Percentiles rank a stretch among this genome's conserved stretches.
These are phyloP conservation scores for Lasaia peninsularis DNA, from an alignment of 1,140 invertebrate genomes.

Conservation along the genomic window DNA sequence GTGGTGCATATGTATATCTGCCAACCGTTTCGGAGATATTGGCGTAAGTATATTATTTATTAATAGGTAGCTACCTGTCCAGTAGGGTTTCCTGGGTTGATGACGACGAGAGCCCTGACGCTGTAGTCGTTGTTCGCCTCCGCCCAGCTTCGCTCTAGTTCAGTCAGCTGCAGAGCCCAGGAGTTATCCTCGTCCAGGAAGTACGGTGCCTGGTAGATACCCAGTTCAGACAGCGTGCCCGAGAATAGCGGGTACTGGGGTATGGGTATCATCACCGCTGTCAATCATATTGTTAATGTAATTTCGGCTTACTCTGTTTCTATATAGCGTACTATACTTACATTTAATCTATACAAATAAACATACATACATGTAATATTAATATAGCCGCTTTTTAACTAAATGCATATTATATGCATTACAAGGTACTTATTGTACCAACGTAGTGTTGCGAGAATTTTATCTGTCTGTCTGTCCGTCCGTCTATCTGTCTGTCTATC, in stretches of 20 bases:
- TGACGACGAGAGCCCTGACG: constrained; percentile 93
- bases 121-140: constrained; percentile 83
- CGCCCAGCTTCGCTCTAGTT: constrained; percentile 87
- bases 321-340: too few relatives aligned
- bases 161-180: constrained; percentile 90
- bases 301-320: not conserved
- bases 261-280: constrained; percentile 97
- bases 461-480: too few relatives aligned
- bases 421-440: too few relatives aligned
- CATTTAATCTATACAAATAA: too few relatives aligned
- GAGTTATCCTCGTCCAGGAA: constrained; percentile 93
- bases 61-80: constrained; percentile 82
- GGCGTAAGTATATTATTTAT: too few relatives aligned
- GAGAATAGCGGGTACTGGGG: constrained; percentile 99
- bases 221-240: constrained; percentile 93
- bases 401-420: too few relatives aligned
- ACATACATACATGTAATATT: too few relatives aligned
- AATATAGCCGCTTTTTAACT: too few relatives aligned
- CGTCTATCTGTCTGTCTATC: too few relatives aligned
- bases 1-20: too few relatives aligned
- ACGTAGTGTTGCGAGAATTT: too few relatives aligned
- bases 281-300: constrained; percentile 16
- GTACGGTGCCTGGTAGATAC: constrained; percentile 90
- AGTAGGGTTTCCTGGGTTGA: constrained; percentile 99
- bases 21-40: too few relatives aligned